A percentile compares a stretch with the other conserved stretches of the same genome.
Evolutionary conservation across 2,888 invertebrate genomes (phyloP).

Genomic region (Darwinula stevensoni): DNA sequence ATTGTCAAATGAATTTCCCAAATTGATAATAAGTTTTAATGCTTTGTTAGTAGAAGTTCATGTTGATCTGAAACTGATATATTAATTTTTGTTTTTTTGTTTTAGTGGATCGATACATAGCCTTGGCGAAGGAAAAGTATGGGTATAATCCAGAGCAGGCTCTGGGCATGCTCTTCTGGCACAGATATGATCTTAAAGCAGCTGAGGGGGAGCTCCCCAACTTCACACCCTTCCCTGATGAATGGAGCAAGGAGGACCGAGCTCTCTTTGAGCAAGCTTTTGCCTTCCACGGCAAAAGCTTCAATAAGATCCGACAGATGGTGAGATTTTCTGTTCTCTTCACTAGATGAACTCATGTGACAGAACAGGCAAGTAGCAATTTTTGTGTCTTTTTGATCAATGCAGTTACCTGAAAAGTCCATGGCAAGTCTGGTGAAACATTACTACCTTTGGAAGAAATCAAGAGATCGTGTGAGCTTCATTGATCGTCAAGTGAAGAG

Average conservation of each 20-base stretch:
- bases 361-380: slow-evolving; percentile 6
- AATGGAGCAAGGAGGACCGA: slow-evolving; percentile 95
- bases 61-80: no score
- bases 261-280: slow-evolving; percentile 93
- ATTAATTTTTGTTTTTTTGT: slow-evolving; percentile 3
- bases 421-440: slow-evolving; percentile 86
- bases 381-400: slow-evolving; percentile 5
- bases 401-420: slow-evolving; percentile 78
- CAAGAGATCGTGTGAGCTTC: slow-evolving; percentile 58
- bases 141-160: slow-evolving; percentile 94
- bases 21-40: slow-evolving; percentile 5
- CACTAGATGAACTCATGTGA: slow-evolving; percentile 12
- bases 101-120: slow-evolving; percentile 81
- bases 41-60: background rate
- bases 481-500: slow-evolving; percentile 61
- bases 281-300: slow-evolving; percentile 91
- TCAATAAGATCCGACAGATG: slow-evolving; percentile 90
- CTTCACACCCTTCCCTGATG: slow-evolving; percentile 89
- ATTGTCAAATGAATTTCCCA: background rate
- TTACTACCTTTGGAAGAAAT: slow-evolving; percentile 96
- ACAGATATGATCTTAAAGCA: slow-evolving; percentile 74
- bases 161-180: slow-evolving; percentile 91
- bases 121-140: slow-evolving; percentile 80
- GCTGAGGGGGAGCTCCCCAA: slow-evolving; percentile 80
- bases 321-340: slow-evolving; percentile 25